Conservation (phyloP, 2,797 vertebrate species). For the Dendrocincla tyrannina region DNA sequence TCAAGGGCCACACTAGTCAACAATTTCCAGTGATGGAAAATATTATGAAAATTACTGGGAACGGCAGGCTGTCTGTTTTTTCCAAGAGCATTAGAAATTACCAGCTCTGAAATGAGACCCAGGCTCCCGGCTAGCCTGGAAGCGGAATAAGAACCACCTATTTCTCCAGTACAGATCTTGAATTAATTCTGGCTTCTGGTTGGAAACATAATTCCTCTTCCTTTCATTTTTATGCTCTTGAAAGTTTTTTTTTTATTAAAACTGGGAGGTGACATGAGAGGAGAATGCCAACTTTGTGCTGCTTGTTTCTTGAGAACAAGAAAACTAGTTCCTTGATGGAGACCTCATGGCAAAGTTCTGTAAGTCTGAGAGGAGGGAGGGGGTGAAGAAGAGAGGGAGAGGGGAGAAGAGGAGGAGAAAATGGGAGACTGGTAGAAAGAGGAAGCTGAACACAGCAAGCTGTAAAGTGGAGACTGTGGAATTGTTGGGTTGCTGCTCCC, state of each 20-base stretch:
- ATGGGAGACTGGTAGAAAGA: not conserved
- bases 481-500: not conserved
- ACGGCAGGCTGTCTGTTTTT: slow-evolving; percentile 54
- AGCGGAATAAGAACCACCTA: slow-evolving; percentile 54
- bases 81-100: slow-evolving; percentile 66
- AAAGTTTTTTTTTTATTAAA: not conserved
- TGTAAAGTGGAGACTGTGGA: not conserved
- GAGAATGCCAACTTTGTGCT: not conserved
- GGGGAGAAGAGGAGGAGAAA: not conserved
- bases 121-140: slow-evolving; percentile 41
- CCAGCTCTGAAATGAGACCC: slow-evolving; percentile 59
- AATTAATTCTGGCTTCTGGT: slow-evolving; percentile 61
- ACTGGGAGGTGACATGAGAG: not conserved
- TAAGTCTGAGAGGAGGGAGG: not conserved
- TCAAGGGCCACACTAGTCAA: slow-evolving; percentile 48
- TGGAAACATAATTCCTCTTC: slow-evolving; percentile 38
- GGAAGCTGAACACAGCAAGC: not conserved
- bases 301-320: not conserved
- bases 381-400: not conserved
- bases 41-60: slow-evolving; percentile 63
- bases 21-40: slow-evolving; percentile 68
- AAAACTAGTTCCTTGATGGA: not conserved
- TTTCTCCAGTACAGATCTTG: slow-evolving; percentile 27
- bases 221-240: not conserved
- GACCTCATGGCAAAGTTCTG: not conserved